Evolutionary conservation across 1,140 invertebrate species (phyloP), one percentile per base, ranked within the genome.

Genomic region (Drosophila hydei): DNA sequence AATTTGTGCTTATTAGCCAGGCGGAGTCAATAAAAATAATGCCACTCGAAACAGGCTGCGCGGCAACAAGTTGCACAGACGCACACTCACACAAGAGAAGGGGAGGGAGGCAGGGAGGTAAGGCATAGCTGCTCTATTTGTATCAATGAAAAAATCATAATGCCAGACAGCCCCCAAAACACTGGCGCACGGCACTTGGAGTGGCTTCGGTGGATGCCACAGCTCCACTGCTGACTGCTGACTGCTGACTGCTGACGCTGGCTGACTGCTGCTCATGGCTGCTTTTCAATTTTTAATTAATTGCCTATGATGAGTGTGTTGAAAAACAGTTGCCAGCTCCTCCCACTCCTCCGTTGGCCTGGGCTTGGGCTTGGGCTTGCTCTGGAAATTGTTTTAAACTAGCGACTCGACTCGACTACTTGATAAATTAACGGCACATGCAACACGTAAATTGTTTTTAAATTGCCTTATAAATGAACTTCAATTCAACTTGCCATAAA

Each of bases 81-180:
- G 47, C 52, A 56, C 30, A 48, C 18, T 51, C 18, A 54, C 54
- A 38, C 21, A 59, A 4, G 12, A 14, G 33, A 14, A n/a, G 58
- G 23, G 50, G 40, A 58, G 65, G 60, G 43, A 27, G 11, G n/a
- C 12, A 30, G 9, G 8, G 19, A 42, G 56, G 21, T 23, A n/a
- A n/a, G n/a, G n/a, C n/a, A n/a, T n/a, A n/a, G 59, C 71, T 52
- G 36, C 40, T 68, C 75, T 81, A 88, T 87, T 87, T 87, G 83
- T 87, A 87, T 87, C 83, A 87, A 87, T 87, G 81, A 88, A 79
- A 87, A 83, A 88, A 87, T 87, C 78, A 87, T 87, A 88, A 78
- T 88, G 71, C 75, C 71, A 88, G 83, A 78, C 81, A 75, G 83
- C 83, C 79, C 75, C 52, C 33, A 30, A 47, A 62, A 64, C 14